phyloP scores from a whole-genome alignment of 2,888 invertebrate genomes.

The Idaea straminata region DNA sequence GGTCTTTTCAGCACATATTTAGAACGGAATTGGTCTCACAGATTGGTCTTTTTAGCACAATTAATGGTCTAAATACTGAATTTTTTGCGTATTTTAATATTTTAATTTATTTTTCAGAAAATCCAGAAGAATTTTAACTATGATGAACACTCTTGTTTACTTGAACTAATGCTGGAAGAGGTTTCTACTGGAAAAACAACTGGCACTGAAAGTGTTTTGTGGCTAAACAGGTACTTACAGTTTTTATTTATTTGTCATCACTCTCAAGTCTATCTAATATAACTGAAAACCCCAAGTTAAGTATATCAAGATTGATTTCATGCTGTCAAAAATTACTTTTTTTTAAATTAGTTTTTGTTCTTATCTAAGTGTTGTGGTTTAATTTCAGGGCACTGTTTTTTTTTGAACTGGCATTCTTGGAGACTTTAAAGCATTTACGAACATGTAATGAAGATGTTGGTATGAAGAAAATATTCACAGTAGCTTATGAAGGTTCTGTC shows the following conservation, averaged over 20 bases:
- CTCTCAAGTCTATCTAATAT: too few relatives aligned
- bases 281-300: too few relatives aligned
- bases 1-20: too few relatives aligned
- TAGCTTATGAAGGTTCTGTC: slow-evolving; percentile 85
- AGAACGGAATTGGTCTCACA: too few relatives aligned
- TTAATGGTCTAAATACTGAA: background rate
- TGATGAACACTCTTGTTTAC: slow-evolving; percentile 80
- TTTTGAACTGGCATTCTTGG: slow-evolving; percentile 80
- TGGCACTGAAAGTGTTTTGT: slow-evolving; percentile 84
- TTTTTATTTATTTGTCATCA: background rate
- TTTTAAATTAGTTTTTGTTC: background rate
- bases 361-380: slow-evolving; percentile 4
- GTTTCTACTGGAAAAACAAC: slow-evolving; percentile 68
- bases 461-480: slow-evolving; percentile 81
- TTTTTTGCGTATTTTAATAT: slow-evolving; percentile 2
- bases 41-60: slow-evolving; percentile 18
- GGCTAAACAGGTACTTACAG: slow-evolving; percentile 84
- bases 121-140: slow-evolving; percentile 76
- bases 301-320: too few relatives aligned
- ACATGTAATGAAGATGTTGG: slow-evolving; percentile 71
- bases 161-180: slow-evolving; percentile 85
- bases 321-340: too few relatives aligned
- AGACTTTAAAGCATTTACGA: slow-evolving; percentile 73
- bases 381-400: slow-evolving; percentile 81
- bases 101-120: slow-evolving; percentile 74